Percentiles rank a stretch among this genome's conserved stretches.
Conservation (phyloP, 1,140 invertebrate species). For the Anastrepha obliqua region DNA sequence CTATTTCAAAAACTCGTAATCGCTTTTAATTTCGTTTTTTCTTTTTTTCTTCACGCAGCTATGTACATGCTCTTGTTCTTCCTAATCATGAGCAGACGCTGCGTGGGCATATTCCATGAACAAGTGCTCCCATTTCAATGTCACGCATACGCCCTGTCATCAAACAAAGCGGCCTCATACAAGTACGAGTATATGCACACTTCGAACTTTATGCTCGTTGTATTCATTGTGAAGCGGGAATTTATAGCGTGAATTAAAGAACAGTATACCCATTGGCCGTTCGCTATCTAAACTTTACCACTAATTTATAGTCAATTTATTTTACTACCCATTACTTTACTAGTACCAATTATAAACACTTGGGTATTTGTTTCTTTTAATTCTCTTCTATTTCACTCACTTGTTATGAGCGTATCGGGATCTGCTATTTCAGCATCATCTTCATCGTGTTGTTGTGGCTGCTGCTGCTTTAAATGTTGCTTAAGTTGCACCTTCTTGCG, state of each 20-base stretch:
- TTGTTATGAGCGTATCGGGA: slow-evolving; percentile 62
- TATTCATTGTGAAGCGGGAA: not conserved
- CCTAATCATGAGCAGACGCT: not conserved
- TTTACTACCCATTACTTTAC: not conserved
- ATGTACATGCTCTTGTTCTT: not conserved
- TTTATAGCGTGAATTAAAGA: not conserved
- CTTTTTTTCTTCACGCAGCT: not conserved
- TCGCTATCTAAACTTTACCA: not conserved
- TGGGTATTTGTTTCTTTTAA: not conserved
- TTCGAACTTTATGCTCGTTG: not conserved
- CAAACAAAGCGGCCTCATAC: not conserved
- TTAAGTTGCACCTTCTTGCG: slow-evolving; percentile 66
- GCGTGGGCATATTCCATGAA: not conserved
- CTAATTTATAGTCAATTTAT: not conserved
- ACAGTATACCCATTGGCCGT: too few species aligned
- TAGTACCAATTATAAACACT: not conserved
- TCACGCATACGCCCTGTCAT: slow-evolving; percentile 36
- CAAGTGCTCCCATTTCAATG: slow-evolving; percentile 9
- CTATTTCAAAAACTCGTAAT: not conserved
- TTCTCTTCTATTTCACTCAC: slow-evolving; percentile 54
- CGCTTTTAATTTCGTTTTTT: not conserved
- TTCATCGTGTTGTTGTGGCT: slow-evolving; percentile 17
- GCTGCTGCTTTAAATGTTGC: not conserved
- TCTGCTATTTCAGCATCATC: slow-evolving; percentile 49
- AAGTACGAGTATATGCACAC: not conserved